These are phyloP conservation scores for Hololepta plana DNA, from an alignment of 2,888 invertebrate genomes.

Conservation along the genomic window DNA sequence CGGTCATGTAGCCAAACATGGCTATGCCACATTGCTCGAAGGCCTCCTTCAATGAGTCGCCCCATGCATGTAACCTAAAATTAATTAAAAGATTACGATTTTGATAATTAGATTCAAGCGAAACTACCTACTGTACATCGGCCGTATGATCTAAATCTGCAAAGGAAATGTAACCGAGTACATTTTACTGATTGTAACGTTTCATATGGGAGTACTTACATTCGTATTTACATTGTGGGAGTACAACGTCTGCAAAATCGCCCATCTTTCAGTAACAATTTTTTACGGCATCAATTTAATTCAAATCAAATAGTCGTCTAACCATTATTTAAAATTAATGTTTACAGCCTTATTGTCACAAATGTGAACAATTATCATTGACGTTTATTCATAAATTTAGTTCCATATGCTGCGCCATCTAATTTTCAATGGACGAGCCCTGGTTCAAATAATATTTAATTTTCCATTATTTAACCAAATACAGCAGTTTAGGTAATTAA, in stretches of 20 bases:
- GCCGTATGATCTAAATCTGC: conserved; percentile 93
- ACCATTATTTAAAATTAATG: too few relatives aligned
- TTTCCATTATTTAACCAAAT: too few relatives aligned
- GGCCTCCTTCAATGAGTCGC: conserved; percentile 65
- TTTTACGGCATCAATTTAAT: too few relatives aligned
- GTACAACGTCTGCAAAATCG: neutral
- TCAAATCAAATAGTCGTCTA: too few relatives aligned
- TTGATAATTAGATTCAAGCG: conserved; percentile 3
- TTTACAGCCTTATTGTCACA: too few relatives aligned
- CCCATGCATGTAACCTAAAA: conserved; percentile 80
- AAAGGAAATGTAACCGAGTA: conserved; percentile 18
- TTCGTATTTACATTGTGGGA: conserved; percentile 54
- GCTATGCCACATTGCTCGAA: conserved; percentile 91
- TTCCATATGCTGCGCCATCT: too few relatives aligned
- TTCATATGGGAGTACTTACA: conserved; percentile 36
- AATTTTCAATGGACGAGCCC: too few relatives aligned
- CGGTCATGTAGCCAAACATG: conserved; percentile 98
- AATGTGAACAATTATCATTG: too few relatives aligned
- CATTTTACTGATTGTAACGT: conserved; percentile 2
- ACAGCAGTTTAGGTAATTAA: too few relatives aligned
- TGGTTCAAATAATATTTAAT: too few relatives aligned
- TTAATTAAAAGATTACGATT: conserved; percentile 35
- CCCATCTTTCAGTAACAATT: too few relatives aligned
- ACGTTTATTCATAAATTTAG: too few relatives aligned
- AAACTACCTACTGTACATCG: conserved; percentile 83